phyloP scores from a whole-genome alignment of 1,140 invertebrate species.

The Marisa cornuarietis region DNA sequence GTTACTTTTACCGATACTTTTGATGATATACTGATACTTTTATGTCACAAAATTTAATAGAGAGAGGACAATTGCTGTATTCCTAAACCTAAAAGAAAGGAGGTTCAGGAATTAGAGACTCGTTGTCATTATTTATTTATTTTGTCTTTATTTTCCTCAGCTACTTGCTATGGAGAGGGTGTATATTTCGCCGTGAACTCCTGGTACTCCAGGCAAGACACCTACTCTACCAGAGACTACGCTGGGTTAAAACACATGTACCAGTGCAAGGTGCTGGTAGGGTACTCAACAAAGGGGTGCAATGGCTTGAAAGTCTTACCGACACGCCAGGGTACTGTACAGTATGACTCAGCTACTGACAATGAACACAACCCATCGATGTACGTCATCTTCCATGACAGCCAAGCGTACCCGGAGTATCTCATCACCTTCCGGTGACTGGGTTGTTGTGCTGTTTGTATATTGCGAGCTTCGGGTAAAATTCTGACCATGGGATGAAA shows the following conservation, averaged over 20 bases:
- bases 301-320: background rate
- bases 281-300: slow-evolving; percentile 14
- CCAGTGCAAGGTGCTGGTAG: slow-evolving; percentile 13
- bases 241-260: background rate
- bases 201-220: background rate
- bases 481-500: too few relatives aligned
- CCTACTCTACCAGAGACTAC: slow-evolving; percentile 24
- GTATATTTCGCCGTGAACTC: slow-evolving; percentile 45
- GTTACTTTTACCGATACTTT: too few relatives aligned
- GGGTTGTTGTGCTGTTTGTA: too few relatives aligned
- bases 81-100: background rate
- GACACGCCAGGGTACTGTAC: background rate
- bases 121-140: too few relatives aligned
- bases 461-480: too few relatives aligned
- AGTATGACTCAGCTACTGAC: slow-evolving; percentile 35
- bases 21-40: too few relatives aligned
- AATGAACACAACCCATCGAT: slow-evolving; percentile 9
- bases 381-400: slow-evolving; percentile 44
- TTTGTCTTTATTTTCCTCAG: slow-evolving; percentile 3
- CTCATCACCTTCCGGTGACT: slow-evolving; percentile 11
- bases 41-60: too few relatives aligned
- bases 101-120: too few relatives aligned
- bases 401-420: slow-evolving; percentile 50
- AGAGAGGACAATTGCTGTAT: too few relatives aligned
- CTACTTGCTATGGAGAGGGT: slow-evolving; percentile 41